Base-by-base conservation (phyloP, 23 tunicate species). In the Pegea sp. region DNA sequence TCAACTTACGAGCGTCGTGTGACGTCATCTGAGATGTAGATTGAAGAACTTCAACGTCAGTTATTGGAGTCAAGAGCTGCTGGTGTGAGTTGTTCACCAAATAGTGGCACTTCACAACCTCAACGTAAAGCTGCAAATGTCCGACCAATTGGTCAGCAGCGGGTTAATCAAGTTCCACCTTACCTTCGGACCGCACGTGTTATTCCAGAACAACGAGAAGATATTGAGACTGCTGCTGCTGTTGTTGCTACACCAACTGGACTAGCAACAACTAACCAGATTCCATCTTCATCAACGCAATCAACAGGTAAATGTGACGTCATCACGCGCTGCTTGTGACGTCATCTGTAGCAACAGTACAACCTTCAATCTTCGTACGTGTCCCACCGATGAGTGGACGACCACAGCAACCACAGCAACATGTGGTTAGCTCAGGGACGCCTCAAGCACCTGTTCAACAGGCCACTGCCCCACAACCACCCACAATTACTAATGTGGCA, bases 31-130 rank as follows among this genome's bases (percentile, higher is more conserved):
- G n/a, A n/a, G n/a, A n/a, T n/a, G n/a, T n/a, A 38, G 46, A 16
- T 38, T 11, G 46, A 38, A 38, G 46, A 38, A 38, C 46, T 38
- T 11, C 46, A 38, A 16, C 46, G 46, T 16, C 46, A 38, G 46
- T 11, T 38, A 8, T 16, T 8, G 46, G 46, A 38, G 16, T 38
- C 46, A 16, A 38, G 46, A 16, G 46, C 46, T 11, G 46, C 46
- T 11, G n/a, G n/a, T n/a, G n/a, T n/a, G n/a, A n/a, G n/a, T n/a
- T n/a, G n/a, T n/a, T n/a, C n/a, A n/a, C n/a, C n/a, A n/a, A n/a
- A n/a, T n/a, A 16, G 11, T 11, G 16, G 16, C 13, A 11, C 46
- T 16, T 8, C 16, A 16, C 46, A 38, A 38, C 46, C 46, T 16
- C 46, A 38, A 11, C 46, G 16, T 11, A 38, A 38, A 16, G 46